Base-by-base conservation (phyloP, 2,888 invertebrate species). In the Agapostemon virescens region DNA sequence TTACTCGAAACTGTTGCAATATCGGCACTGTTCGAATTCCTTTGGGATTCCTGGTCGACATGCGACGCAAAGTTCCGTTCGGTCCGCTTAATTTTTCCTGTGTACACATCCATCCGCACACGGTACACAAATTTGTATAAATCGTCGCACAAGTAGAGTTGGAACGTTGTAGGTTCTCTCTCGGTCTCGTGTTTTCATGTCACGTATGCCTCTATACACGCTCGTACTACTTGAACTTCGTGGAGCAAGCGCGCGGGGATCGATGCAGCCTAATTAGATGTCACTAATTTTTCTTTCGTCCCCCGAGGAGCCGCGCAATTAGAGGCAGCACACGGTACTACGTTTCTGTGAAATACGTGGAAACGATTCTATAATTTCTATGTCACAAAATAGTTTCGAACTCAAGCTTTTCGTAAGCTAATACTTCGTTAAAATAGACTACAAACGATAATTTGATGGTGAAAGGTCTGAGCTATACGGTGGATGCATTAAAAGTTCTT, bases 191-290 rank as follows among this genome's bases (percentile, higher is more conserved):
- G 63, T 52, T 79, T 79, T 63, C 26, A 63, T 69, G 64, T 74
- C 79, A 68, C 74, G 79, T 80, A 80, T n/a, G 68, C 2, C 67
- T 23, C n/a, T 64, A 58, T 64, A 82, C 70, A 58, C 23, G 58
- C 26, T 76, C 38, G 55, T 58, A 73, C 83, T 79, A 82, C 83
- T 82, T 73, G 72, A 69, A 30, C 55, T n/a, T 38, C 30, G 20
- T 17, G n/a, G 11, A 49, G n/a, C 23, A 40, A n/a, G 13, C 52
- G 20, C 30, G 13, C 13, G 20, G 42, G 69, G 72, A 88, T 88
- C 87, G 85, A 88, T 86, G 77, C 77, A 75, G 78, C 79, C 84
- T 84, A 85, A 84, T 86, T 80, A 84, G 79, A 45, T 63, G 71
- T 45, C 63, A 45, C 74, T 69, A 77, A 77, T 81, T 78, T 76